phyloP scores from a whole-genome alignment of 2,113 vertebrate genomes.

The Thymallus thymallus region DNA sequence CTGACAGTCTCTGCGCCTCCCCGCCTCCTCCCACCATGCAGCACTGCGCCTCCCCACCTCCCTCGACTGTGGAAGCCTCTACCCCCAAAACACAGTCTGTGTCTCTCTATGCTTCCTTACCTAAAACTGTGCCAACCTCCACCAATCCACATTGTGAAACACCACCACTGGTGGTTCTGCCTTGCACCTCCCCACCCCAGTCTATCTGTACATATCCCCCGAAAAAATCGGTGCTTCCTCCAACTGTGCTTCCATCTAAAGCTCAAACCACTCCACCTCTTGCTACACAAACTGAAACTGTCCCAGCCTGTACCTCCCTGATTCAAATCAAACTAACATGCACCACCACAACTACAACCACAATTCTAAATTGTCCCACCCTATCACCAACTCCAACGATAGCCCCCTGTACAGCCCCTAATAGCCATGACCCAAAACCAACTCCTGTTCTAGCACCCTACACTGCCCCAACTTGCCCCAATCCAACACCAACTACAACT shows the following conservation, averaged over 20 bases:
- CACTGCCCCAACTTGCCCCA: constrained; percentile 15
- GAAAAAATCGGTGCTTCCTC: constrained; percentile 14
- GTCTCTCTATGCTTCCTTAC: constrained; percentile 61
- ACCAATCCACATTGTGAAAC: constrained; percentile 34
- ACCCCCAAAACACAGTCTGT: constrained; percentile 59
- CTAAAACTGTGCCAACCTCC: constrained; percentile 45
- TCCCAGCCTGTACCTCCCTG: neutral
- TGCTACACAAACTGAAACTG: neutral
- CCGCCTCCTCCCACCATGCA: neutral
- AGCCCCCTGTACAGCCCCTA: neutral
- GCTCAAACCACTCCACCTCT: neutral
- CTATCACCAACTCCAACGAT: neutral
- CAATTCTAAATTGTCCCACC: neutral
- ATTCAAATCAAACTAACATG: neutral
- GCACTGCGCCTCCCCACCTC: constrained; percentile 36
- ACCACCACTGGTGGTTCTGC: constrained; percentile 11
- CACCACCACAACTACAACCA: neutral
- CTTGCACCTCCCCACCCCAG: neutral
- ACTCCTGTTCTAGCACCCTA: constrained; percentile 37
- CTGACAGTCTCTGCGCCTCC: neutral
- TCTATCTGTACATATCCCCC: constrained; percentile 37
- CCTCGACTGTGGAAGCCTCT: too few relatives aligned
- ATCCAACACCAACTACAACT: neutral
- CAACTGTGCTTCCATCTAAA: neutral
- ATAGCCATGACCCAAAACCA: constrained; percentile 26